Evolutionary conservation across 2,888 invertebrate genomes (phyloP).

Genomic region (Nomada ferruginata): DNA sequence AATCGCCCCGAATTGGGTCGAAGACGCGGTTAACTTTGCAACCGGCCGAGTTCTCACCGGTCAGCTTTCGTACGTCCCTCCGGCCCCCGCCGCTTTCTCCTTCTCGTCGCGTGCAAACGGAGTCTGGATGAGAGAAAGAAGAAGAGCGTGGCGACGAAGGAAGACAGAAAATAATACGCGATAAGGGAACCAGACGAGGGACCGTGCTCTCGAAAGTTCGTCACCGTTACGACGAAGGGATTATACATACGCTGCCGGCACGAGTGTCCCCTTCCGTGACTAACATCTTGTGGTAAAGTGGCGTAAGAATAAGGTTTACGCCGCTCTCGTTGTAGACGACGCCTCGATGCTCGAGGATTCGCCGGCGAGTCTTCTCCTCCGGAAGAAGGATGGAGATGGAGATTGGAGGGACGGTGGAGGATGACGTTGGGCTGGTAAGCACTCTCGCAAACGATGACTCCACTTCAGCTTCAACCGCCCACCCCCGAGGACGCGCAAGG

Average conservation of each 20-base stretch:
- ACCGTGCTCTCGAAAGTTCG: conserved; percentile 66
- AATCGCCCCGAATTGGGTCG: conserved; percentile 47
- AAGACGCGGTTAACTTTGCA: conserved; percentile 47
- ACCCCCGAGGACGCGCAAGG: conserved; percentile 75
- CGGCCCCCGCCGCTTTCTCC: neutral
- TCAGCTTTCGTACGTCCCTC: conserved; percentile 24
- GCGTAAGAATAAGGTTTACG: conserved; percentile 84
- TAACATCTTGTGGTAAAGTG: conserved; percentile 82
- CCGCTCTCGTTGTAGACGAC: conserved; percentile 72
- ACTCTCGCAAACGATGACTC: conserved; percentile 80
- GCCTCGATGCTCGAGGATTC: conserved; percentile 72
- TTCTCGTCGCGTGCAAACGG: conserved; percentile 30
- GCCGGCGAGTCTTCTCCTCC: conserved; percentile 69
- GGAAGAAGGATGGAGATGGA: conserved; percentile 64
- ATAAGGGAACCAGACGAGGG: conserved; percentile 59
- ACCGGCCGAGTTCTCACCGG: conserved; percentile 37
- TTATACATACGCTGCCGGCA: conserved; percentile 65
- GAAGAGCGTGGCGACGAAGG: conserved; percentile 17
- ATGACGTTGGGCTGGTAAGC: conserved; percentile 78
- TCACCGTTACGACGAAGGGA: conserved; percentile 69
- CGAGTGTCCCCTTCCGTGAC: conserved; percentile 73
- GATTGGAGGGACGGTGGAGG: conserved; percentile 63
- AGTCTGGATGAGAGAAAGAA: neutral
- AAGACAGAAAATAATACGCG: conserved; percentile 45
- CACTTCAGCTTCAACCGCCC: conserved; percentile 79